Base-by-base conservation (phyloP, 1,140 invertebrate species). In the Antheraea mylitta region DNA sequence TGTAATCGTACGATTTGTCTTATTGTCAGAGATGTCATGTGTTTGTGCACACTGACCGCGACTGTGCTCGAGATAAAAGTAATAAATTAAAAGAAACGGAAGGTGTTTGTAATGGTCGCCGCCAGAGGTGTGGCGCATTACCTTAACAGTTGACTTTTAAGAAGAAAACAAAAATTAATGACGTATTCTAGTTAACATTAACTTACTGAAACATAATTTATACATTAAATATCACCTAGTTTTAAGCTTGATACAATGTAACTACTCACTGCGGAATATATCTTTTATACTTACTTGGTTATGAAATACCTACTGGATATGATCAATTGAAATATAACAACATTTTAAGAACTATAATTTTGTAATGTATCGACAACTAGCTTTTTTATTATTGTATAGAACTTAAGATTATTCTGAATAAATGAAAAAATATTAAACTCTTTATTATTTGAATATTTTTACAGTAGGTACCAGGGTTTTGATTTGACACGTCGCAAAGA, bases 1-100 rank as follows among this genome's bases (percentile, higher is more conserved):
- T 60, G 82, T 91, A 91, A 91, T 91, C 88, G 86, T 81, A 77
- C 85, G 86, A 92, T 92, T 92, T 92, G 89, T 92, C 89, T 92
- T 89, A 85, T 91, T 91, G 87, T 90, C 85, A 73, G 82, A 78
- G 80, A 83, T 80, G 87, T 86, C 82, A 83, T 87, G 83, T 91
- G 89, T 89, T 89, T 87, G 87, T 89, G 87, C 78, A 76, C 83
- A 80, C 79, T 85, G 84, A 89, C 89, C 89, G 86, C 87, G 83
- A 82, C 85, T 77, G 75, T 87, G 86, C 76, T 80, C 80, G 80
- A 90, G 89, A 92, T 90, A 92, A 89, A 87, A 85, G 83, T 83
- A 83, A 92, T 92, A 92, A 90, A 90, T 92, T 82, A 90, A 80
- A 68, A 66, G 81, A 81, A 86, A 87, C 87, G 83, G 87, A 87